Conservation (phyloP, 2,113 vertebrate species). For the Semnornis frantzii region DNA sequence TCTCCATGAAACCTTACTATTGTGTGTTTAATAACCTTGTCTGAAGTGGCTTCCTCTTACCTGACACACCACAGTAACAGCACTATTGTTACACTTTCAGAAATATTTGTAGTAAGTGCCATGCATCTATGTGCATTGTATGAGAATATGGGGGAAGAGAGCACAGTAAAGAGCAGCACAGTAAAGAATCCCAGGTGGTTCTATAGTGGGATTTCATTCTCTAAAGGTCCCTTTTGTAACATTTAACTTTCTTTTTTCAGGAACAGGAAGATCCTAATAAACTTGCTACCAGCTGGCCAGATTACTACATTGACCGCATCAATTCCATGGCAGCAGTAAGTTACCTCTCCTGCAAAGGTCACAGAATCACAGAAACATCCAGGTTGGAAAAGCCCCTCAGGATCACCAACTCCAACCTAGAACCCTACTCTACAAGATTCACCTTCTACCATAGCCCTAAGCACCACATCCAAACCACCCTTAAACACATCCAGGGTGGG, state of each 20-base stretch:
- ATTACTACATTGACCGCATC: constrained; percentile 98
- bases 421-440: too few species aligned
- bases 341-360: neutral
- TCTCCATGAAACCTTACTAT: neutral
- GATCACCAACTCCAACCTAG: too few species aligned
- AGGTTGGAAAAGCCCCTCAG: too few species aligned
- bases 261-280: constrained; percentile 99
- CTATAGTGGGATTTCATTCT: neutral
- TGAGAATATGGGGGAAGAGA: neutral
- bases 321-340: constrained; percentile 98
- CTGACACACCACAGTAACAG: neutral
- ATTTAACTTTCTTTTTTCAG: constrained; percentile 75
- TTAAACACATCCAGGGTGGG: too few species aligned
- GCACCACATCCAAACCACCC: too few species aligned
- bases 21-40: neutral
- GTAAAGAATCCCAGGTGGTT: neutral
- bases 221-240: neutral
- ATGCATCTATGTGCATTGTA: neutral
- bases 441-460: too few species aligned
- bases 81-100: neutral
- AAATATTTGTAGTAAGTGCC: constrained; percentile 17
- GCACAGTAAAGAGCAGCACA: neutral
- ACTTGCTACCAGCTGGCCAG: constrained; percentile 97
- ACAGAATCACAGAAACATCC: too few species aligned
- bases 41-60: neutral